Conservation (phyloP, 2,113 vertebrate species). For the Dromaius novaehollandiae region DNA sequence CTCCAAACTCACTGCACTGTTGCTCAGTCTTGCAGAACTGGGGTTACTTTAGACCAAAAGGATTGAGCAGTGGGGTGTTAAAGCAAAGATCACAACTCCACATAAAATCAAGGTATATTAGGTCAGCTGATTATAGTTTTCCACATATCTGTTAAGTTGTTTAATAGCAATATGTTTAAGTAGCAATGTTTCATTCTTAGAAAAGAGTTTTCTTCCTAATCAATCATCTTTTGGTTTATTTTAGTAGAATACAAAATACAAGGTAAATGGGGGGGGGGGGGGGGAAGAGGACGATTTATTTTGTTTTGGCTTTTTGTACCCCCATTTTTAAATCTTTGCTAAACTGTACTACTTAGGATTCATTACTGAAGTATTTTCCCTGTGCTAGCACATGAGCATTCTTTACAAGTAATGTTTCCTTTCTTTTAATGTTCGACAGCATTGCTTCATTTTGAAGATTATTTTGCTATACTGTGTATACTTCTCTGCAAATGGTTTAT, state of each 20-base stretch:
- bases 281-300: background rate
- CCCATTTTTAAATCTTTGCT: background rate
- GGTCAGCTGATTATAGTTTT: background rate
- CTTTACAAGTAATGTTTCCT: background rate
- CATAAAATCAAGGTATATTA: background rate
- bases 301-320: background rate
- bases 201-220: background rate
- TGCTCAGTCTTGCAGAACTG: background rate
- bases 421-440: background rate
- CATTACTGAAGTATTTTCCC: background rate
- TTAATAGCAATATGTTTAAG: background rate
- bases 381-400: fast-evolving
- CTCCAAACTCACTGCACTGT: background rate
- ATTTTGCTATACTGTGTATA: background rate
- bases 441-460: background rate
- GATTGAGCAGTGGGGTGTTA: background rate
- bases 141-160: background rate
- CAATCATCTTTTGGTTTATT: background rate
- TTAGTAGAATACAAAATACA: background rate
- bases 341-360: background rate
- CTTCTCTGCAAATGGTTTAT: background rate
- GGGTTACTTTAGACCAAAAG: background rate
- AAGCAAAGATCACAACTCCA: background rate
- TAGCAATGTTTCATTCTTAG: background rate
- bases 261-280: background rate